Conservation (phyloP, 2,888 invertebrate species). For the Saturnia pavonia region DNA sequence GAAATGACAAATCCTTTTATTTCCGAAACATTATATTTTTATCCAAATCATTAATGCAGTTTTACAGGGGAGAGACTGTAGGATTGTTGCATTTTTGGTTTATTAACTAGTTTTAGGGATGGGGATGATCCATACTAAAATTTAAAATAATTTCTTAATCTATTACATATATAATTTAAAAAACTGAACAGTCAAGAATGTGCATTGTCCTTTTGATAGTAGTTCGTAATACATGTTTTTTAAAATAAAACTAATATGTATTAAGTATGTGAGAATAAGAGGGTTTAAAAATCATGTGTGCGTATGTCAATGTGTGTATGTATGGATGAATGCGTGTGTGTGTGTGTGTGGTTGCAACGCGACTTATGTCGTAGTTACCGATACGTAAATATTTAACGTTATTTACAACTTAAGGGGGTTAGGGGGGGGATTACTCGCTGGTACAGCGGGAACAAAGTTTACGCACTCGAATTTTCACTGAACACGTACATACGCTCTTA, state of each 20-base stretch:
- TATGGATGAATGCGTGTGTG: background rate
- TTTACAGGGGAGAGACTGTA: background rate
- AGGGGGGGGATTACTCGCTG: too few relatives aligned
- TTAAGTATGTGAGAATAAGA: background rate
- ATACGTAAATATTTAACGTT: background rate
- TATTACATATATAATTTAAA: too few relatives aligned
- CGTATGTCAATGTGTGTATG: background rate
- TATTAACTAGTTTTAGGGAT: background rate
- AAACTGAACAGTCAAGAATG: background rate
- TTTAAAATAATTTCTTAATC: background rate
- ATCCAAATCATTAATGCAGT: background rate
- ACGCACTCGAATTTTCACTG: background rate
- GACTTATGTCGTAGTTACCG: background rate
- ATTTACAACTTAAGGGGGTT: background rate
- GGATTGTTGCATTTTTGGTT: background rate
- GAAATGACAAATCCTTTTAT: too few relatives aligned
- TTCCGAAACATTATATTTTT: background rate
- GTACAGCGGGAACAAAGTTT: background rate
- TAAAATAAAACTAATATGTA: background rate
- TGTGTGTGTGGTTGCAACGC: background rate
- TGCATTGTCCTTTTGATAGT: background rate
- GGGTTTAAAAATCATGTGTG: background rate
- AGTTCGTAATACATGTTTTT: background rate
- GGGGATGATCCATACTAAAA: background rate
- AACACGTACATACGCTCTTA: background rate